phyloP scores from a whole-genome alignment of 1,140 invertebrate genomes.

The Bemisia tabaci region DNA sequence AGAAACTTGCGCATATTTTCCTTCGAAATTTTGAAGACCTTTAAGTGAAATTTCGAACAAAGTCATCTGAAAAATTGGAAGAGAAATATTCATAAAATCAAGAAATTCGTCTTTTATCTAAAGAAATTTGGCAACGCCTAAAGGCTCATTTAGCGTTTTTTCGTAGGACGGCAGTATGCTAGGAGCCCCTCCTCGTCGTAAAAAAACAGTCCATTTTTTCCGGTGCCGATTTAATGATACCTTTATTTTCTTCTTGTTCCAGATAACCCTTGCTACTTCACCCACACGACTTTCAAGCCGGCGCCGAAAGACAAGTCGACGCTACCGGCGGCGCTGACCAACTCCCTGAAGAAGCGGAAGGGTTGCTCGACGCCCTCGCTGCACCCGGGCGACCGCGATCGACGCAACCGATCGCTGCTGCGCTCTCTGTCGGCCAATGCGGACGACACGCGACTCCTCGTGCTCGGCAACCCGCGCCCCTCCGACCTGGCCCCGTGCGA shows the following conservation, averaged over 20 bases:
- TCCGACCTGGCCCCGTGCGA: slow-evolving; percentile 1
- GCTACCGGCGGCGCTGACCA: background rate
- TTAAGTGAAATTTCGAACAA: too few relatives aligned
- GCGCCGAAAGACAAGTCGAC: background rate
- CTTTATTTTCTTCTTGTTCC: background rate
- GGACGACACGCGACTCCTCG: slow-evolving; percentile 7
- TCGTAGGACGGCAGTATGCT: too few relatives aligned
- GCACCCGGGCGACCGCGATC: background rate
- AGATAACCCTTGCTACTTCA: background rate
- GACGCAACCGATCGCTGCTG: slow-evolving; percentile 4
- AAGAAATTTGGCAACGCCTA: too few relatives aligned
- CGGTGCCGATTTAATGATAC: background rate
- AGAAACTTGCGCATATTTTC: too few relatives aligned
- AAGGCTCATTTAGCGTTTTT: too few relatives aligned
- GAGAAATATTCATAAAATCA: too few relatives aligned
- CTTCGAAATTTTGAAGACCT: too few relatives aligned
- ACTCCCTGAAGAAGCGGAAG: background rate
- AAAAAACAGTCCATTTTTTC: background rate
- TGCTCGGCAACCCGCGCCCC: slow-evolving; percentile 5
- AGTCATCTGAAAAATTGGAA: too few relatives aligned
- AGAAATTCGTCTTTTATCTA: too few relatives aligned
- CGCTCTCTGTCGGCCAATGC: background rate
- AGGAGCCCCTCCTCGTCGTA: too few relatives aligned
- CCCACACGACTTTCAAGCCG: background rate
- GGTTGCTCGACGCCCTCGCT: background rate